phyloP scores from a whole-genome alignment of 2,113 vertebrate species.

The Pseudonaja textilis region DNA sequence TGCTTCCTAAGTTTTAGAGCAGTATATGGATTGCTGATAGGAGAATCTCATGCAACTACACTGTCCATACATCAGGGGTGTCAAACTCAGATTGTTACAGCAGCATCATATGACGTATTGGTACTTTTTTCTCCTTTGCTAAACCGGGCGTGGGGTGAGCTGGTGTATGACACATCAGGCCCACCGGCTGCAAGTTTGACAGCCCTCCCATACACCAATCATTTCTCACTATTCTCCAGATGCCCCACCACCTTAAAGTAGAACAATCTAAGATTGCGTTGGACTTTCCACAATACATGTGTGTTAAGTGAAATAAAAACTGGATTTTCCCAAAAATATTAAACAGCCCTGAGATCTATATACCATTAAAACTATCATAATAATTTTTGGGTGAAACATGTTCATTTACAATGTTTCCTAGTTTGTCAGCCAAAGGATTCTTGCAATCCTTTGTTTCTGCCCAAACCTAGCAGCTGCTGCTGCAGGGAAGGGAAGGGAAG shows the following conservation, averaged over 20 bases:
- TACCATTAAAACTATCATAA: not conserved
- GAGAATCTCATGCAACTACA: not conserved
- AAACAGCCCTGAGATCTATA: not conserved
- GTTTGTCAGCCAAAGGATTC: no score
- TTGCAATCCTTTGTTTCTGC: no score
- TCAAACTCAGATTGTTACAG: no score
- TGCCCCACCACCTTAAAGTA: not conserved
- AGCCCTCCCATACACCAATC: not conserved
- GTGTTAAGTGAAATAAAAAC: not conserved
- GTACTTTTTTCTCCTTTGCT: no score
- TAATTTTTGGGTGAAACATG: not conserved
- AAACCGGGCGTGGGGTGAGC: no score
- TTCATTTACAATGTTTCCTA: no score
- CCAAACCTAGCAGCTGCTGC: no score
- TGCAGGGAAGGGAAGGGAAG: not conserved
- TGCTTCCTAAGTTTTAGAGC: not conserved
- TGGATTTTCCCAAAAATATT: not conserved
- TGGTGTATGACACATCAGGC: no score
- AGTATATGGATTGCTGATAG: not conserved
- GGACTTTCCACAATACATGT: not conserved
- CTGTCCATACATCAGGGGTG: not conserved
- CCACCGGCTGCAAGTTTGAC: no score
- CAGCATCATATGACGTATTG: no score
- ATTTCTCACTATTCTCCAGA: not conserved
- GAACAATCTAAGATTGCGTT: not conserved